These are phyloP conservation scores for Rhabdornis inornatus DNA, from an alignment of 2,113 vertebrate genomes.

Conservation along the genomic window DNA sequence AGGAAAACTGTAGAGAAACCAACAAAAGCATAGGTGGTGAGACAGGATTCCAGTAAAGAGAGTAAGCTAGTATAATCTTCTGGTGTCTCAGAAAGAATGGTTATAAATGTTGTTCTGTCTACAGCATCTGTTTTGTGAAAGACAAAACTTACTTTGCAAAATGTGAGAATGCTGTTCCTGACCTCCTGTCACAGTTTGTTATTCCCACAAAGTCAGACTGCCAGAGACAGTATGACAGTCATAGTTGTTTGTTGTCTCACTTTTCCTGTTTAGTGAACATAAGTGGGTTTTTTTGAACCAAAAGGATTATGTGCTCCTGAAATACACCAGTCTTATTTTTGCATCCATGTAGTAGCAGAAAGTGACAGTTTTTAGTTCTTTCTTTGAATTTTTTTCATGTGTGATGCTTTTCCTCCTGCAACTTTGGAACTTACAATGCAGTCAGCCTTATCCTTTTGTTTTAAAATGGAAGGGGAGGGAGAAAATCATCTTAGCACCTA, in stretches of 20 bases:
- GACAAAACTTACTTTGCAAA: constrained; percentile 50
- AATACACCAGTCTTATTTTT: constrained; percentile 33
- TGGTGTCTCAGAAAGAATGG: not conserved
- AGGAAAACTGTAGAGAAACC: not conserved
- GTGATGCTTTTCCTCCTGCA: not conserved
- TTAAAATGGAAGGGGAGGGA: not conserved
- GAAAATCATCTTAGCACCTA: not conserved
- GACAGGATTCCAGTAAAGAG: not conserved
- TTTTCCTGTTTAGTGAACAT: not conserved
- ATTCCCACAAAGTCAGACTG: constrained; percentile 13
- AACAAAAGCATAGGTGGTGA: not conserved
- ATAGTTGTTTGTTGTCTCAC: constrained; percentile 17
- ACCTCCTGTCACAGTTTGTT: constrained; percentile 33
- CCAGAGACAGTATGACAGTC: not conserved
- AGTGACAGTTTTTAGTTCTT: not conserved
- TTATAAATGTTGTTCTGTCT: constrained; percentile 14
- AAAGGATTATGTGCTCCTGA: not conserved
- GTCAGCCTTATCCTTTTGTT: not conserved
- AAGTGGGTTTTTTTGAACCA: not conserved
- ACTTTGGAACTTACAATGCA: not conserved
- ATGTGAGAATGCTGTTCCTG: constrained; percentile 24
- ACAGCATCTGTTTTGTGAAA: constrained; percentile 41
- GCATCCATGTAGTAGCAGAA: not conserved
- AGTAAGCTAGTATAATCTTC: not conserved
- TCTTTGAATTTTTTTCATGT: not conserved